Evolutionary conservation across 2,797 vertebrate genomes (phyloP).

Genomic region (Phrynocephalus forsythii): DNA sequence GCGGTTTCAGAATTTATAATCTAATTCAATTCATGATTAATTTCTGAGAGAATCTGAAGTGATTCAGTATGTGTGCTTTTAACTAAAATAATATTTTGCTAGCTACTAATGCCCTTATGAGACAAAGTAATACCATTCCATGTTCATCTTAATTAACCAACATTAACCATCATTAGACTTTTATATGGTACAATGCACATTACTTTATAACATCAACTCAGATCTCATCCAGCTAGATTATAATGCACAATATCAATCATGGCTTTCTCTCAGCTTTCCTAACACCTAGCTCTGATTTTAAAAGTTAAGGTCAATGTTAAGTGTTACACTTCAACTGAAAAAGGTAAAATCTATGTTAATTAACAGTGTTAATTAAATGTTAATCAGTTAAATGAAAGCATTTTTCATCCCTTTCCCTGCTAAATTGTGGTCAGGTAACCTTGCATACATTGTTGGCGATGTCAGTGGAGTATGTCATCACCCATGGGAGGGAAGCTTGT

Average conservation of each 20-base stretch:
- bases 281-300: conserved; percentile 77
- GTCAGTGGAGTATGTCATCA: conserved; percentile 67
- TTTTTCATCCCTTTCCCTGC: conserved; percentile 76
- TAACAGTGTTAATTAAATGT: conserved; percentile 83
- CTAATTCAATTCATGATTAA: conserved; percentile 68
- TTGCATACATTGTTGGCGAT: conserved; percentile 71
- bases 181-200: conserved; percentile 82
- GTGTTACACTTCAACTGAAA: conserved; percentile 77
- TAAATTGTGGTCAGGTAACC: conserved; percentile 76
- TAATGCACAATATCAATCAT: conserved; percentile 80
- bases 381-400: conserved; percentile 81
- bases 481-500: conserved; percentile 48
- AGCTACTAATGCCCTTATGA: conserved; percentile 76
- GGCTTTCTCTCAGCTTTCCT: conserved; percentile 71
- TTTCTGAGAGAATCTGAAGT: conserved; percentile 66
- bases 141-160: conserved; percentile 83
- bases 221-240: conserved; percentile 74
- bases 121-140: conserved; percentile 76
- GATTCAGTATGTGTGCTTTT: conserved; percentile 71
- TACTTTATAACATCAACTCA: conserved; percentile 76
- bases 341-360: conserved; percentile 81
- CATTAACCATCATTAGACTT: conserved; percentile 83
- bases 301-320: conserved; percentile 82
- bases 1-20: conserved; percentile 59
- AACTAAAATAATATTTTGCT: conserved; percentile 84